These are phyloP conservation scores for Laspeyria flexula DNA, from an alignment of 2,888 invertebrate species.

Conservation along the genomic window DNA sequence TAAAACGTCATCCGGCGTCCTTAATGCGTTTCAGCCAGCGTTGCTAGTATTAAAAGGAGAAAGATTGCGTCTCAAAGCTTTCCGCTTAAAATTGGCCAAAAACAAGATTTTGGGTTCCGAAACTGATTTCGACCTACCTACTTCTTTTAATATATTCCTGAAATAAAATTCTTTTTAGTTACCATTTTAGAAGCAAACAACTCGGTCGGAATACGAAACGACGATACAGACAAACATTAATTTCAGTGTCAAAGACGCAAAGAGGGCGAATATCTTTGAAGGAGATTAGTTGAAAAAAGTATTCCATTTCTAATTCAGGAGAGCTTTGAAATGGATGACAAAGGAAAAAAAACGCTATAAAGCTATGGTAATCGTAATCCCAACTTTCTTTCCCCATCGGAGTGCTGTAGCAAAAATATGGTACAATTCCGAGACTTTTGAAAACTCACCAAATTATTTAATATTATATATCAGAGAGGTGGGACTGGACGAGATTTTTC, in stretches of 20 bases:
- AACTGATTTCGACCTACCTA: not conserved
- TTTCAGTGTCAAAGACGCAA: constrained; percentile 6
- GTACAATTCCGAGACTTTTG: not conserved
- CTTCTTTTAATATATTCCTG: no score
- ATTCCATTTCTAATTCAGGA: not conserved
- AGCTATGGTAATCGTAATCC: not conserved
- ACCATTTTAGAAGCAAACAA: not conserved
- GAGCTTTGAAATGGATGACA: not conserved
- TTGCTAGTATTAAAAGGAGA: constrained; percentile 35
- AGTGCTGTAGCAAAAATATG: not conserved
- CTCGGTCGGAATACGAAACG: constrained; percentile 1
- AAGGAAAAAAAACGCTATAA: not conserved
- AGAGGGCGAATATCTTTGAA: constrained; percentile 1
- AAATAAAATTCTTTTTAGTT: not conserved
- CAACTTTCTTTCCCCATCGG: not conserved
- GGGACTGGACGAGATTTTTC: no score
- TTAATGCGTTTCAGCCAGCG: constrained; percentile 24
- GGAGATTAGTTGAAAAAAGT: constrained; percentile 1
- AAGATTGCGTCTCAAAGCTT: constrained; percentile 31
- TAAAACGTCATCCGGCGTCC: constrained; percentile 35
- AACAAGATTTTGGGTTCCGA: constrained; percentile 25
- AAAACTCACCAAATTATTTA: not conserved
- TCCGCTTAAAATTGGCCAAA: constrained; percentile 34
- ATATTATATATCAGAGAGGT: not conserved
- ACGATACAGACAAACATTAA: not conserved